These are phyloP conservation scores for Crocodylus rhombifer DNA, from an alignment of 2,797 vertebrate genomes.

Conservation along the genomic window DNA sequence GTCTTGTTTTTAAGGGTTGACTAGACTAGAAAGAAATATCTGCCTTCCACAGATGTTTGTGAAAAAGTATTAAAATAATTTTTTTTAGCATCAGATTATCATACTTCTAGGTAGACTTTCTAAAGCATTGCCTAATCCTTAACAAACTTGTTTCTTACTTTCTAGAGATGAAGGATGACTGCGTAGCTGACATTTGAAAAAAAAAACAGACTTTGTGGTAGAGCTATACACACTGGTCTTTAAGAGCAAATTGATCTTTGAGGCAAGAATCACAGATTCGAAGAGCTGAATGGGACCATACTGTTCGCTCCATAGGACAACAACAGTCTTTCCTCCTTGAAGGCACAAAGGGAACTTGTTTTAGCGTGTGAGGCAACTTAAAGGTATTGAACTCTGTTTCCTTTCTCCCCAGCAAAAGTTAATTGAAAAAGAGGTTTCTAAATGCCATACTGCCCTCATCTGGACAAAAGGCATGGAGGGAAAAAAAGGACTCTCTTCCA, in stretches of 20 bases:
- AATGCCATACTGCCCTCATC: not conserved
- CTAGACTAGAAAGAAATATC: not conserved
- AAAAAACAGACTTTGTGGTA: not conserved
- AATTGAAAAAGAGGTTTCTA: not conserved
- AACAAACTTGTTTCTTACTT: not conserved
- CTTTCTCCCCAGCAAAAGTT: not conserved
- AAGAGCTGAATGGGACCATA: not conserved
- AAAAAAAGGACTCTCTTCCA: not conserved
- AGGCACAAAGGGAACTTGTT: not conserved
- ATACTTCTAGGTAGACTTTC: not conserved
- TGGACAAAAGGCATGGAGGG: not conserved
- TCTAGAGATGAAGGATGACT: not conserved
- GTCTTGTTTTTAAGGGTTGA: not conserved
- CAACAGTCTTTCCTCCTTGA: constrained; percentile 7
- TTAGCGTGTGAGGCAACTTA: not conserved
- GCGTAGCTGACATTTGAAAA: not conserved
- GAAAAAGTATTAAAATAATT: not conserved
- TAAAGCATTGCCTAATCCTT: not conserved
- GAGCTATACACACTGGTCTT: not conserved
- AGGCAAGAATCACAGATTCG: not conserved
- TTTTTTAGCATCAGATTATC: not conserved
- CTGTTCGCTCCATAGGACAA: not conserved
- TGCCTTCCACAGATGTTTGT: not conserved
- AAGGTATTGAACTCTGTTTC: not conserved
- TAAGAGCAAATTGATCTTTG: constrained; percentile 48